Base-by-base conservation (phyloP, 1,140 invertebrate genomes). In the Camponotus floridanus region DNA sequence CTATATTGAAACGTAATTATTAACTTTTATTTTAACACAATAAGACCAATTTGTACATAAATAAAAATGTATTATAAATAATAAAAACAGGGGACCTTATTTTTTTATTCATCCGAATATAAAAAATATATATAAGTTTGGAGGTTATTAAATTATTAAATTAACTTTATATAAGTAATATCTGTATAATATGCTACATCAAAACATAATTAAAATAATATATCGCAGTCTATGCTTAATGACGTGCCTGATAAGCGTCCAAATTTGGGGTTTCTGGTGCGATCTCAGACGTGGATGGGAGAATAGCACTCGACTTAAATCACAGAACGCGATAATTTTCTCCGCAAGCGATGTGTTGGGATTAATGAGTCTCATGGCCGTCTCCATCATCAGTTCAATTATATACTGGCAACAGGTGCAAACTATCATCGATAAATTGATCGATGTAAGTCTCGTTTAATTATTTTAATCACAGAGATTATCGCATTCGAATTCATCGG, bases 261-360 rank as follows among this genome's bases (percentile, higher is more conserved):
- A 93, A 78, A 90, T 84, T 26, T 95, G 91, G 91, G 94, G 94
- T 9, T 76, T 95, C 0, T 95, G 93, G 90, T 86, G 94, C 76
- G 95, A 95, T 73, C 51, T 95, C 13, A 91, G 90, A 62, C 87
- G 93, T n/a, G 95, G 94, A 5, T 95, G 94, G 94, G 85, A 92
- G 68, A 91, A 94, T 8, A 95, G 94, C 59, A 95, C 92, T 0
- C 91, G 94, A 78, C 65, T 95, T n/a, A 94, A 93, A 42, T 94
- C 93, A 45, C 87, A 92, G 65, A 94, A 93, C 0, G 92, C 94
- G 4, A 81, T 95, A 39, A 93, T 92, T 6, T 92, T 92, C 1
- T 95, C 94, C 3, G 92, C 92, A 55, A 92, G 92, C 26, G 94
- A 95, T 36, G 93, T 95, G 4, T 31, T 91, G 3, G 93, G 94